Base-by-base conservation (phyloP, 1,140 invertebrate genomes). In the Ceratoteleas bidentatus region DNA sequence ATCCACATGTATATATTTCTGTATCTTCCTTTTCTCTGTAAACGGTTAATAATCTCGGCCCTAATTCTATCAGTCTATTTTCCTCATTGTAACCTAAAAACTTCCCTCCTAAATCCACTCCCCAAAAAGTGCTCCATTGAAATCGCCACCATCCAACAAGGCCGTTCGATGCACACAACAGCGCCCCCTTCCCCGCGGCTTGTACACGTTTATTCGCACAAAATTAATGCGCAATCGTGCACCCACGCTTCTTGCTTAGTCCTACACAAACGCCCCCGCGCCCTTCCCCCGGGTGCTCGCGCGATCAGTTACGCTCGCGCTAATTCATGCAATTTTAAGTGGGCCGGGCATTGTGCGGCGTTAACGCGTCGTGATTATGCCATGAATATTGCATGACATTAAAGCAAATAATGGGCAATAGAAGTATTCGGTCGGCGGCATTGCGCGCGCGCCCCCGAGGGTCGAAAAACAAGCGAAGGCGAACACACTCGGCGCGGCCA, bases 371-470 rank as follows among this genome's bases (percentile, higher is more conserved):
- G 56, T 69, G 57, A 77, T 69, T 69, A 69, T 69, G 74, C 43
- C 10, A 77, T 77, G 65, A 69, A 69, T 77, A 77, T 77, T 69
- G 56, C 65, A 77, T 62, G 65, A 60, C 40, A 69, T 62, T 56
- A 69, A 77, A 64, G 40, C 74, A 62, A 69, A 77, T 77, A 69
- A 77, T 77, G 58, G 64, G 58, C 65, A 62, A 77, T 77, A 77
- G 65, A 69, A 60, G 62, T 69, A 62, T 77, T 77, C 16, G 56
- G 65, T 34, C 9, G 72, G 5, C 9, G 15, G 47, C 36, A 14
- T 34, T 15, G 47, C 11, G 14, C 2, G 13, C 33, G 11, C 6
- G n/a, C 10, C 11, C 7, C 49, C 16, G 68, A 24, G 40, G 50
- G 58, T 49, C 49, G 58, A 73, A 73, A 73, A 73, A 62, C 52